Evolutionary conservation across 2,113 vertebrate genomes (phyloP), one percentile per base, ranked within the genome.

Genomic region (Cathartes aura): DNA sequence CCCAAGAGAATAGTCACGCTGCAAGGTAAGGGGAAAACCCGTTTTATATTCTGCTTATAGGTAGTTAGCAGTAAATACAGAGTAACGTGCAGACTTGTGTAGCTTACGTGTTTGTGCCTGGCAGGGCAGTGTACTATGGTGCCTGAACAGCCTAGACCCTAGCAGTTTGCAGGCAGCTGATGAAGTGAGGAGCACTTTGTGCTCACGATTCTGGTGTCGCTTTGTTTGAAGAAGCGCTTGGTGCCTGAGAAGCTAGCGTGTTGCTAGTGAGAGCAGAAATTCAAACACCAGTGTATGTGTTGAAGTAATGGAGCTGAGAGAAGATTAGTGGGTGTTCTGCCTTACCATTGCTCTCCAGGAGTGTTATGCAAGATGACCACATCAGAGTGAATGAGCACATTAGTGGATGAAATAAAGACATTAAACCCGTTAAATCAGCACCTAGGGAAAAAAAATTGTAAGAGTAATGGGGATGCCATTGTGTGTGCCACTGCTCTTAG

Each of bases 401-500:
- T 12, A 73, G 36, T 6, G 36, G 58, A 27, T 63, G 76, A 73
- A 45, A 48, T 21, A 34, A 47, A 22, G 5, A 6, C 4, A 1
- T 5, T 34, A 42, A 22, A 23, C 12, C 17, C 42, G 23, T 84
- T 43, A 67, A 56, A 79, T 88, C 60, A 22, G 55, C 21, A 32
- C 18, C 29, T 47, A 34, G 24, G 15, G 8, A 4, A 6, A n/a
- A 32, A 5, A 26, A n/a, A 48, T 3, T 17, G 2, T 5, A 9
- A 42, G 43, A 26, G 30, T 40, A 48, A 14, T 1, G 32, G 4
- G 8, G 26, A 2, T 66, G 67, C 14, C 26, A 6, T 0, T 5
- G n/a, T 27, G 24, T 7, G 27, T 78, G 78, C 5, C 22, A 0
- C 0, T 24, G 29, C 36, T 82, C 38, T 45, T 48, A 11, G 12